Conservation (phyloP, 2,888 invertebrate species). For the Prionchulus punctatus region DNA sequence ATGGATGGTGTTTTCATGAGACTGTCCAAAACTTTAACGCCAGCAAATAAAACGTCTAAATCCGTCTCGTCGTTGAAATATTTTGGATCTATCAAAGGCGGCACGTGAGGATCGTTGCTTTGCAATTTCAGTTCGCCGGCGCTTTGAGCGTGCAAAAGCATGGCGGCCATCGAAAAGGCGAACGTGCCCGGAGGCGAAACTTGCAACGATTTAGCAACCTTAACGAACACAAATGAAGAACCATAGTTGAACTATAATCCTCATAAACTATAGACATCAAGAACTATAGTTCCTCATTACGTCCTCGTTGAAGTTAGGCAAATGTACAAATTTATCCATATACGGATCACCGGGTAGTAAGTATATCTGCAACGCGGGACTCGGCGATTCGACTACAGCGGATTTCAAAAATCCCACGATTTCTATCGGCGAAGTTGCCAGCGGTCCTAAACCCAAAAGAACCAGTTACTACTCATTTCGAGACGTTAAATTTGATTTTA, state of each 20-base stretch:
- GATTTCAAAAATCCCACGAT: not conserved
- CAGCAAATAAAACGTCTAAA: not conserved
- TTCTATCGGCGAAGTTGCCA: not conserved
- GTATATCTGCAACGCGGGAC: not conserved
- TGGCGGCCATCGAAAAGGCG: not conserved
- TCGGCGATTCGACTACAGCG: not conserved
- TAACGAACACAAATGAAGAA: not conserved
- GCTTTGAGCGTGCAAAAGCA: not conserved
- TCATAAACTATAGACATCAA: no score
- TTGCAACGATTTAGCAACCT: not conserved
- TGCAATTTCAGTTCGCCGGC: not conserved
- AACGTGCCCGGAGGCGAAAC: not conserved
- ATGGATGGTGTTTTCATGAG: not conserved
- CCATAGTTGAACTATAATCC: no score
- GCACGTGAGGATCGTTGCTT: not conserved
- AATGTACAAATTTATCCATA: not conserved
- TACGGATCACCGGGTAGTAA: not conserved
- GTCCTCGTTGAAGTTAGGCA: not conserved
- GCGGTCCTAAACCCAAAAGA: not conserved
- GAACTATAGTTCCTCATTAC: no score
- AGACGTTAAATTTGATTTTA: no score
- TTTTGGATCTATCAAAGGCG: slow-evolving; percentile 1
- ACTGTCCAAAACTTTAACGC: not conserved
- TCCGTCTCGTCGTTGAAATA: not conserved
- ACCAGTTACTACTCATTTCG: not conserved